Conservation (phyloP, 2,797 vertebrate genomes). For the Scolopax bukidnonensis region DNA sequence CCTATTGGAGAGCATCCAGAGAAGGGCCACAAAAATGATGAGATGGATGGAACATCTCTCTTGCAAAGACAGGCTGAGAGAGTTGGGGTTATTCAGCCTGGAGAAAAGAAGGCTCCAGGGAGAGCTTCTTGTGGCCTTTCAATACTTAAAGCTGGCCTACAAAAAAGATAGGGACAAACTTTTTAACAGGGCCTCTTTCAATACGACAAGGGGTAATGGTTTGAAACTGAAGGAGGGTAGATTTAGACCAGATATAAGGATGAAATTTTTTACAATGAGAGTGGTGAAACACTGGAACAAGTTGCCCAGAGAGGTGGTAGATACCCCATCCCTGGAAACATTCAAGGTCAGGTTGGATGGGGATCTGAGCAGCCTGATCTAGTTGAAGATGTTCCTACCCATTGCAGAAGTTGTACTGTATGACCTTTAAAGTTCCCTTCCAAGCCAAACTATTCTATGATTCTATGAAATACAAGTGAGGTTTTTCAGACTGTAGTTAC, state of each 20-base stretch:
- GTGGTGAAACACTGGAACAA: too few relatives aligned
- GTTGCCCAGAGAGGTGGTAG: not conserved
- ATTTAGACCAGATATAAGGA: too few relatives aligned
- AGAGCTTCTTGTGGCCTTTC: not conserved
- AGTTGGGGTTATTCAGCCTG: not conserved
- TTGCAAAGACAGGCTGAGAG: not conserved
- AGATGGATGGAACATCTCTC: not conserved
- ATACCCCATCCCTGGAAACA: not conserved
- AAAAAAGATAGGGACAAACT: not conserved
- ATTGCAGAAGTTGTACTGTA: not conserved
- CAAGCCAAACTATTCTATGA: not conserved
- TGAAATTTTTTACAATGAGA: too few relatives aligned
- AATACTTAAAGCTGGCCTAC: not conserved
- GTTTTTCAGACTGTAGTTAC: not conserved
- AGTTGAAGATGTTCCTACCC: not conserved
- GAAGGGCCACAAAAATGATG: not conserved
- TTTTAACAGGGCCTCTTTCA: not conserved
- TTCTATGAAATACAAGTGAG: not conserved
- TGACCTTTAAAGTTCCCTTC: not conserved
- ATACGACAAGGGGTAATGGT: not conserved
- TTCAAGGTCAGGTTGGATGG: not conserved
- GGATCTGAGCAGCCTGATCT: not conserved
- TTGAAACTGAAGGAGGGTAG: not conserved
- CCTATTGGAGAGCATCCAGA: not conserved
- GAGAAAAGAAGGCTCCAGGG: not conserved